These are phyloP conservation scores for Herpetotheres cachinnans DNA, from an alignment of 2,113 vertebrate genomes.

Conservation along the genomic window DNA sequence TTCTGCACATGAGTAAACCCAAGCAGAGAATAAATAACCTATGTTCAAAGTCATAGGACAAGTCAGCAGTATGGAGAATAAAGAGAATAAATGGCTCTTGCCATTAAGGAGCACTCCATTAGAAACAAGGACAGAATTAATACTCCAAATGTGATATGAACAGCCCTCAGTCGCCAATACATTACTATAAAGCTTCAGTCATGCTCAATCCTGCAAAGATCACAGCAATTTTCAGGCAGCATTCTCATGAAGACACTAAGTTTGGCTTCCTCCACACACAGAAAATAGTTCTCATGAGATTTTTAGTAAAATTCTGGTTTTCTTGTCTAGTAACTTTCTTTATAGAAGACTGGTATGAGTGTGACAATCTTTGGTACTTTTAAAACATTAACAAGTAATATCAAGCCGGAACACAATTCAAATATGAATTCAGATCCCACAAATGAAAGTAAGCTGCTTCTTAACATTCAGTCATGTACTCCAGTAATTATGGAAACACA, in stretches of 20 bases:
- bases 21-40: slow-evolving; percentile 30
- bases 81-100: not conserved
- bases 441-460: not conserved
- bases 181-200: not conserved
- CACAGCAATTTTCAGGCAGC: not conserved
- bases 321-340: not conserved
- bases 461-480: not conserved
- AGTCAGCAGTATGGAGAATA: not conserved
- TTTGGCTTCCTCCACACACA: not conserved
- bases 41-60: not conserved
- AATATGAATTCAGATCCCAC: not conserved
- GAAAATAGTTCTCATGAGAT: not conserved
- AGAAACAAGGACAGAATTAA: not conserved
- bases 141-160: not conserved
- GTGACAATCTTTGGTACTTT: not conserved
- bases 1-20: slow-evolving; percentile 50
- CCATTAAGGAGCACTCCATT: not conserved
- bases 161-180: not conserved
- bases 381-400: not conserved
- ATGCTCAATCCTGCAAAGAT: not conserved
- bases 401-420: not conserved
- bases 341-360: not conserved
- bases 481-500: slow-evolving; percentile 34
- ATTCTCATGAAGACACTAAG: not conserved
- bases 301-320: not conserved